Percentiles rank a stretch among this genome's conserved stretches.
phyloP scores from a whole-genome alignment of 2,797 vertebrate species.

The Poecile montanus region DNA sequence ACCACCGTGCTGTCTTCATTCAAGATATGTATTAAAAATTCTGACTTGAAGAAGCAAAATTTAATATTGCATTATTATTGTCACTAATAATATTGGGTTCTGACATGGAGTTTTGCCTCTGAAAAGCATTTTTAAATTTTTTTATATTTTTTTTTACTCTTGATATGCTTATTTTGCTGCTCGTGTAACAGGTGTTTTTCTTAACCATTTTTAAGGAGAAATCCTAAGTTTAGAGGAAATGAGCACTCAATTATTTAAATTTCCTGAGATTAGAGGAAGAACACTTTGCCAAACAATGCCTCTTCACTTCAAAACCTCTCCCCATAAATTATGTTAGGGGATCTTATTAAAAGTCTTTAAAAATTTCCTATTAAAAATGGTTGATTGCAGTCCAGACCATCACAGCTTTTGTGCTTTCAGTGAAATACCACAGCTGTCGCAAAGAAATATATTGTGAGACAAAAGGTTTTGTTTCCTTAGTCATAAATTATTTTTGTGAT shows the following conservation, averaged over 20 bases:
- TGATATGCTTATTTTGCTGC: slow-evolving; percentile 19
- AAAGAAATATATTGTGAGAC: slow-evolving; percentile 88
- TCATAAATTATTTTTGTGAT: slow-evolving; percentile 83
- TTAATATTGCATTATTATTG: neutral
- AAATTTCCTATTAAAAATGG: slow-evolving; percentile 85
- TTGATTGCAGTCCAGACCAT: slow-evolving; percentile 90
- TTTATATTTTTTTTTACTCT: slow-evolving; percentile 7
- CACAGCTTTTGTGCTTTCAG: slow-evolving; percentile 81
- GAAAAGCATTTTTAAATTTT: neutral
- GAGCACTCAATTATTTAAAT: slow-evolving; percentile 84
- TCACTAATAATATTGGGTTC: neutral
- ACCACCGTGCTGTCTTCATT: neutral
- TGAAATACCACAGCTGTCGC: slow-evolving; percentile 93
- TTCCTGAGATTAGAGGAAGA: slow-evolving; percentile 88
- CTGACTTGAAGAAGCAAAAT: neutral
- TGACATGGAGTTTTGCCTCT: neutral
- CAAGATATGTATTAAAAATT: neutral
- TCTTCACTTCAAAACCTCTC: slow-evolving; percentile 92
- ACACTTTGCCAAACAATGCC: slow-evolving; percentile 93
- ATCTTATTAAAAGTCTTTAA: slow-evolving; percentile 91
- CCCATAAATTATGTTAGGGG: slow-evolving; percentile 88
- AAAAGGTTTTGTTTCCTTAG: slow-evolving; percentile 84
- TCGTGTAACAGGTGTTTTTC: slow-evolving; percentile 78
- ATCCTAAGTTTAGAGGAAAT: slow-evolving; percentile 80
- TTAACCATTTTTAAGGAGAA: slow-evolving; percentile 75